Conservation (phyloP, 2,888 invertebrate species). For the Melanchra persicariae region DNA sequence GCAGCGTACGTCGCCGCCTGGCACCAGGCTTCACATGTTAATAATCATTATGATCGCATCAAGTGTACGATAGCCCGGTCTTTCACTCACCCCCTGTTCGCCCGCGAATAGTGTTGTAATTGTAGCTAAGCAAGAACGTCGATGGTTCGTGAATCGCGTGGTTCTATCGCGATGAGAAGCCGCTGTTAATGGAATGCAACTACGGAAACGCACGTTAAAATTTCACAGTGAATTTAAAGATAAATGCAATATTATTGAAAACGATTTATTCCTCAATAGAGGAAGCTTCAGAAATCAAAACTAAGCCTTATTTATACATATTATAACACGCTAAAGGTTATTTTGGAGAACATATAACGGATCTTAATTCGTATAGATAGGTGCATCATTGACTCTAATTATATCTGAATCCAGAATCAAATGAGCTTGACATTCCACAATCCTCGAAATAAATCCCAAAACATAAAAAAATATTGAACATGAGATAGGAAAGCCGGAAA, state of each 20-base stretch:
- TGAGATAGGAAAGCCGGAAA: background rate
- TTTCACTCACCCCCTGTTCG: slow-evolving; percentile 71
- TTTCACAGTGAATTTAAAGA: background rate
- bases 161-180: background rate
- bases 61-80: slow-evolving; percentile 88
- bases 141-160: slow-evolving; percentile 29
- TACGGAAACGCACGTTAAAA: background rate
- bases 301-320: no score
- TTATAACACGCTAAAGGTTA: no score
- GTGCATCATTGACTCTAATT: no score
- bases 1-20: slow-evolving; percentile 84
- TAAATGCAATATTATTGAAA: no score
- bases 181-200: background rate
- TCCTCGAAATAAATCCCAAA: background rate
- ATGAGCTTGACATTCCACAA: background rate
- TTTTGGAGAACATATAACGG: no score
- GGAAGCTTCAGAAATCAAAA: background rate
- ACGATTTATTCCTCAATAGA: background rate
- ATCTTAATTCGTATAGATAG: no score
- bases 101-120: slow-evolving; percentile 60
- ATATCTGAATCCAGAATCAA: background rate
- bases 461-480: background rate
- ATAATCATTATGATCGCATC: slow-evolving; percentile 91
- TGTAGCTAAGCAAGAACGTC: slow-evolving; percentile 35
- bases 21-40: slow-evolving; percentile 89